Evolutionary conservation across 2,888 invertebrate species (phyloP).

Genomic region (Operophtera brumata): DNA sequence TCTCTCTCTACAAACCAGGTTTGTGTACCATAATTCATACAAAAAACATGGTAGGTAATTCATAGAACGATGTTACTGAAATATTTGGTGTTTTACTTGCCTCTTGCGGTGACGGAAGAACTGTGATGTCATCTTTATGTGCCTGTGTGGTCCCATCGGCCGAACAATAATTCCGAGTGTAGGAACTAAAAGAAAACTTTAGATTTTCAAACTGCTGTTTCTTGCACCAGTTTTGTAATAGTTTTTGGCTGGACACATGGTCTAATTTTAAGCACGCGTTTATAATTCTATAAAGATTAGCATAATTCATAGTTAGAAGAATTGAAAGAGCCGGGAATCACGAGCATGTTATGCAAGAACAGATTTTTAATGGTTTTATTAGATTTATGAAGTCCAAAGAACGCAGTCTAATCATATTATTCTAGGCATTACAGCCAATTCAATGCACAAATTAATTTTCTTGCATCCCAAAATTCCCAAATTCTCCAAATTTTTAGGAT

Average conservation of each 20-base stretch:
- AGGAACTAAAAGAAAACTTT: slow-evolving; percentile 35
- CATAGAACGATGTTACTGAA: too few species aligned
- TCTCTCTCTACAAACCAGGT: too few species aligned
- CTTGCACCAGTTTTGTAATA: slow-evolving; percentile 45
- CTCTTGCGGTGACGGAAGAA: slow-evolving; percentile 68
- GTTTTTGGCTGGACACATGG: slow-evolving; percentile 44
- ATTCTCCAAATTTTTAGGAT: too few species aligned
- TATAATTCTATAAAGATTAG: slow-evolving; percentile 51
- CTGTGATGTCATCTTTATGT: slow-evolving; percentile 56
- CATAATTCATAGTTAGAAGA: slow-evolving; percentile 62
- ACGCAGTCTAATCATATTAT: not conserved
- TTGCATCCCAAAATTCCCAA: too few species aligned
- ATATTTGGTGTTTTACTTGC: slow-evolving; percentile 44
- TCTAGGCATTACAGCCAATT: too few species aligned
- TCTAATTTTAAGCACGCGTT: slow-evolving; percentile 58
- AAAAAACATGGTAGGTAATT: too few species aligned
- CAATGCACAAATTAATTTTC: too few species aligned
- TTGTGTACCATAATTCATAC: too few species aligned
- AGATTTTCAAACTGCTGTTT: slow-evolving; percentile 35
- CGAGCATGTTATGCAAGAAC: slow-evolving; percentile 63
- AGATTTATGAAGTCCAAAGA: not conserved
- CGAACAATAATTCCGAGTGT: slow-evolving; percentile 45
- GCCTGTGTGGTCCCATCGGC: slow-evolving; percentile 39
- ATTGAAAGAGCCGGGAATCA: slow-evolving; percentile 33
- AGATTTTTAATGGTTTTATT: slow-evolving; percentile 10